These are phyloP conservation scores for Spondyliosoma cantharus DNA, from an alignment of 2,797 vertebrate genomes.

Conservation along the genomic window DNA sequence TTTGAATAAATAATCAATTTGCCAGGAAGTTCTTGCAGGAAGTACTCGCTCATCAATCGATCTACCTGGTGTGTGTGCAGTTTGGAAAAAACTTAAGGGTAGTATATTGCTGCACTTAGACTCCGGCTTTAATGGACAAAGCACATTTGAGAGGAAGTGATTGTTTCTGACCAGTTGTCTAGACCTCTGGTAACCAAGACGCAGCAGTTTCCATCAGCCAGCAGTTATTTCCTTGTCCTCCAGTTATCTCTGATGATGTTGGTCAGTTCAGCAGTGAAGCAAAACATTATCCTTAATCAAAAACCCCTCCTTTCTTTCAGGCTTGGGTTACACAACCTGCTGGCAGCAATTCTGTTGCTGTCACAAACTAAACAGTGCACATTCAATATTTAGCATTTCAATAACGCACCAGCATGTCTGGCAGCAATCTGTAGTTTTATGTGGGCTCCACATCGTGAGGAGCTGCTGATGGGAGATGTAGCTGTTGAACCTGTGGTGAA, in stretches of 20 bases:
- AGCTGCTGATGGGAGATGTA: conserved; percentile 21
- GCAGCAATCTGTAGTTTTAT: conserved; percentile 6
- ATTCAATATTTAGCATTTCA: conserved; percentile 29
- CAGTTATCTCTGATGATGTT: conserved; percentile 20
- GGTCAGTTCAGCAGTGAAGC: neutral
- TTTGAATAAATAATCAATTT: conserved; percentile 76
- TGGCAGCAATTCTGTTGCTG: conserved; percentile 9
- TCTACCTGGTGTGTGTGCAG: conserved; percentile 60
- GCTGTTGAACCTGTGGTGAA: conserved; percentile 26
- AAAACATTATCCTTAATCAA: neutral
- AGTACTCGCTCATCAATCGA: conserved; percentile 75
- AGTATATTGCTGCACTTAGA: conserved; percentile 63
- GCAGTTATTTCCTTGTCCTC: neutral
- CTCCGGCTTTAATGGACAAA: conserved; percentile 58
- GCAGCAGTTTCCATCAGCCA: conserved; percentile 18
- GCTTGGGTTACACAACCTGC: neutral
- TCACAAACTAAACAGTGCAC: conserved; percentile 11
- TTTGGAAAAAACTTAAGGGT: conserved; percentile 43
- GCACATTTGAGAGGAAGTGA: conserved; percentile 29
- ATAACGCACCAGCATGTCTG: conserved; percentile 14
- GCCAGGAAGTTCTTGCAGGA: conserved; percentile 68
- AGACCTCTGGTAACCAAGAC: conserved; percentile 10
- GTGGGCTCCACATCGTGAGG: conserved; percentile 6
- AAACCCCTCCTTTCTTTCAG: neutral
- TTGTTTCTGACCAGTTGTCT: conserved; percentile 20